phyloP scores from a whole-genome alignment of 2,888 invertebrate genomes.

The Catocala nupta region DNA sequence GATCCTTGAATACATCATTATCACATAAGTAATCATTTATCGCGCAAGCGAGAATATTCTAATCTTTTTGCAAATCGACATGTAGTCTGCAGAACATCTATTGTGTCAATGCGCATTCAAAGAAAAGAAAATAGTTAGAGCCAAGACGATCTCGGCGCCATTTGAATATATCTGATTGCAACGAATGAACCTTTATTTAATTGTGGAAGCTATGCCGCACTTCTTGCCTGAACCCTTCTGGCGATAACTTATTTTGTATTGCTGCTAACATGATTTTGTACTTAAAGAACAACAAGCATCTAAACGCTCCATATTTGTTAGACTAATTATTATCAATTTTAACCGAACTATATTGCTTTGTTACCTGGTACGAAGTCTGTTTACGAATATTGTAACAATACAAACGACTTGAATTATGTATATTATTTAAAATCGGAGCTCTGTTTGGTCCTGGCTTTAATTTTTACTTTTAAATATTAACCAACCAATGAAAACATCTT shows the following conservation, averaged over 20 bases:
- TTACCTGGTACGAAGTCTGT: neutral
- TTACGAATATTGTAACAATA: neutral
- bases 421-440: conserved; percentile 4
- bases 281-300: conserved; percentile 38
- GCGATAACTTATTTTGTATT: conserved; percentile 27
- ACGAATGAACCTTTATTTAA: conserved; percentile 38
- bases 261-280: conserved; percentile 38
- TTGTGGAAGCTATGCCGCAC: conserved; percentile 14
- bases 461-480: conserved; percentile 69
- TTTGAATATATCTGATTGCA: conserved; percentile 77
- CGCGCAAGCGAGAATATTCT: conserved; percentile 21
- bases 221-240: conserved; percentile 16
- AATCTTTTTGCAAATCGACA: conserved; percentile 33
- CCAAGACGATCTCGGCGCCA: conserved; percentile 53
- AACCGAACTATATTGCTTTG: no score
- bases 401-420: conserved; percentile 1
- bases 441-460: conserved; percentile 49
- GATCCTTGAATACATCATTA: conserved; percentile 42
- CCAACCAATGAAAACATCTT: conserved; percentile 19
- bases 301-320: no score
- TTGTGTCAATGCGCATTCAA: conserved; percentile 37
- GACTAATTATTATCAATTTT: no score
- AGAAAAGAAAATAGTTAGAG: conserved; percentile 59
- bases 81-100: conserved; percentile 20
- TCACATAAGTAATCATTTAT: conserved; percentile 33